Base-by-base conservation (phyloP, 1,140 invertebrate species). In the Aricia agestis region DNA sequence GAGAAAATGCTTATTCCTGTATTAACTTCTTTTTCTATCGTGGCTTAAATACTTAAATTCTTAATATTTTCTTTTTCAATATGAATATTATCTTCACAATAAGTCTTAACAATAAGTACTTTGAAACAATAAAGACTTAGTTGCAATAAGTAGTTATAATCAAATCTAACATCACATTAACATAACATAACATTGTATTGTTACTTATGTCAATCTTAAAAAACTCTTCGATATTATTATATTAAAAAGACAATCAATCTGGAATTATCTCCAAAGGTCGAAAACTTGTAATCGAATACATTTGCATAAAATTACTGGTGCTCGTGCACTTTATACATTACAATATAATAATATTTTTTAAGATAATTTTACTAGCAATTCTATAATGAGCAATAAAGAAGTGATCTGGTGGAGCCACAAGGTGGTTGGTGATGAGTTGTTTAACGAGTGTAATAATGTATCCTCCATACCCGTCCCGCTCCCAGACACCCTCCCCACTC, bases 401-500 rank as follows among this genome's bases (percentile, higher is more conserved):
- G 59, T 63, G 59, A 25, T 25, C 18, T 19, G 6, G 19, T 25
- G 19, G 15, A 63, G 18, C 36, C 15, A 41, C 41, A 36, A 63
- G n/a, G 25, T 57, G 68, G 36, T 36, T 36, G 59, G 32, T n/a
- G 32, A 69, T 36, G 32, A 69, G 32, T 61, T 61, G 63, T 72
- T 66, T 45, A 70, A 72, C 66, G 71, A 67, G 71, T 74, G 57
- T 69, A 63, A 74, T 63, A 72, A 82, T 78, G 78, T 80, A 77
- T 74, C 71, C 78, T 80, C 82, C 83, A 71, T 74, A 76, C 84
- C 83, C 76, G 72, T 68, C 74, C 82, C 76, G 67, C 72, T 77
- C 81, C 82, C 76, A 78, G 76, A 77, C 68, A 73, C 82, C 77
- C 75, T 77, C 74, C 72, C 78, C 81, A 76, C 72, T 85, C 83